Evolutionary conservation across 2,113 vertebrate species (phyloP), one percentile per base, ranked within the genome.

Genomic region (Agapornis roseicollis): DNA sequence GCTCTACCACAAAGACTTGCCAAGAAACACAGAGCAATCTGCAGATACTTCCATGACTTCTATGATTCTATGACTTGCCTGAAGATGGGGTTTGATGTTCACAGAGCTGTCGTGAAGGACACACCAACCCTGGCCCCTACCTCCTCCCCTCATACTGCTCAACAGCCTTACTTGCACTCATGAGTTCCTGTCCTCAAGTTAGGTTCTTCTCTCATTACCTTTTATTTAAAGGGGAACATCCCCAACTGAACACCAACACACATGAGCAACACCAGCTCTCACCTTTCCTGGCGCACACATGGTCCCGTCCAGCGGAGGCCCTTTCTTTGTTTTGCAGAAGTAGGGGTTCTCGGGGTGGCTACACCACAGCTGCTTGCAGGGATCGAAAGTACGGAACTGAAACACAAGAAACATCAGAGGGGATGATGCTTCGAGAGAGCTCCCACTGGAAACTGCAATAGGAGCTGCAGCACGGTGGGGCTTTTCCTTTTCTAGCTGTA

Each of bases 291-390:
- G 98, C 2, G 99, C 99, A 78, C 99, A 99, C 98, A 98, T 99
- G 72, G 99, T 99, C 85, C 99, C 99, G 18, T 99, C 99, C 71
- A 99, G 98, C 13, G 99, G 99, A 5, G 99, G 99, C 13, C 99
- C 99, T 97, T 99, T 99, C 98, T 99, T 99, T 81, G 99, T 99
- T 97, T 99, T 99, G 97, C 99, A 99, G 97, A 99, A 99, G 96
- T 99, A 99, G 66, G 99, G 99, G 92, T 99, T 99, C 96, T 99
- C 99, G 0, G 99, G 99, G 95, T 99, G 99, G 97, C 99, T 99
- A 42, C 99, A 99, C 99, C 99, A 99, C 77, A 99, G 98, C 94
- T 99, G 99, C 96, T 99, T 99, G 96, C 99, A 99, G 52, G 99
- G 99, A 91, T 99, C 99, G 49, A 99, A 99, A 1, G 99, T 99